Conservation (phyloP, 2,888 invertebrate genomes). For the Atethmia centrago region DNA sequence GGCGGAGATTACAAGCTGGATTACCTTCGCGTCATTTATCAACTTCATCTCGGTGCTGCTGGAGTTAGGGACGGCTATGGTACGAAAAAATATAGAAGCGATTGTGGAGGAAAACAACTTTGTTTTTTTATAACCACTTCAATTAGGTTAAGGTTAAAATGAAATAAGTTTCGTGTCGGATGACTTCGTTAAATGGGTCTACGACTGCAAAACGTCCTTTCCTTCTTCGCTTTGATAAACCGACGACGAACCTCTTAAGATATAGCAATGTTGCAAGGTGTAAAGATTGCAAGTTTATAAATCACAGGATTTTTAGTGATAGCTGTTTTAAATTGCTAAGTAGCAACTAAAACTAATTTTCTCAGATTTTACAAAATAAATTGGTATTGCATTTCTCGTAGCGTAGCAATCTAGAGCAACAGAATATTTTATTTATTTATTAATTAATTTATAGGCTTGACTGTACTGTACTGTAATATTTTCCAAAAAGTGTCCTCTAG, state of each 20-base stretch:
- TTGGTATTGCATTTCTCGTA: no score
- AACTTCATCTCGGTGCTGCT: slow-evolving; percentile 76
- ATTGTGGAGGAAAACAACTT: neutral
- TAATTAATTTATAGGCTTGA: no score
- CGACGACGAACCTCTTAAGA: no score
- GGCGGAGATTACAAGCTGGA: slow-evolving; percentile 78
- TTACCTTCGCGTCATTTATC: slow-evolving; percentile 80
- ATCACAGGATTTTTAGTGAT: neutral
- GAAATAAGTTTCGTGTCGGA: neutral
- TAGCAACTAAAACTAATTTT: neutral
- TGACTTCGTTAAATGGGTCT: no score
- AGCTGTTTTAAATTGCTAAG: neutral
- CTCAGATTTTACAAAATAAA: neutral
- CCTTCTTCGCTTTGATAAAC: no score
- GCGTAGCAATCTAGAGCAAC: neutral
- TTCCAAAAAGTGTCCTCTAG: no score
- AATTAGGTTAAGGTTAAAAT: no score
- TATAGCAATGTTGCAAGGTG: neutral
- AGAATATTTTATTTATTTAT: neutral
- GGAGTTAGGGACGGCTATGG: slow-evolving; percentile 36
- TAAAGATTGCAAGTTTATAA: neutral
- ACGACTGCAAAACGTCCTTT: no score
- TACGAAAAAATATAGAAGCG: slow-evolving; percentile 22
- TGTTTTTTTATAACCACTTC: neutral
- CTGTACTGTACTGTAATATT: no score